Conservation (phyloP, 2,888 invertebrate genomes). For the Drosophila formosana region DNA sequence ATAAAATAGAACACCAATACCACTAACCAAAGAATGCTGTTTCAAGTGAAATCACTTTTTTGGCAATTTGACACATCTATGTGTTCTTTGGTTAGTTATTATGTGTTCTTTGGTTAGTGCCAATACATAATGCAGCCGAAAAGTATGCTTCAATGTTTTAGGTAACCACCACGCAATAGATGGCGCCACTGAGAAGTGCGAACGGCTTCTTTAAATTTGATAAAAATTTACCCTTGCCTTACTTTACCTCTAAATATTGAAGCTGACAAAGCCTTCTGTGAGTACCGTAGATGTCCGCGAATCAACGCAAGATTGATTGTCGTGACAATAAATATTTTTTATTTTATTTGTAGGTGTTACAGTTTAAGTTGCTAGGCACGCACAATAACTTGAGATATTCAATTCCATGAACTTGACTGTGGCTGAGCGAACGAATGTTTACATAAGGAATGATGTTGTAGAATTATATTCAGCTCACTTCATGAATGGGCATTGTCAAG, state of each 20-base stretch:
- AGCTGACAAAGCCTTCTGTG: constrained; percentile 19
- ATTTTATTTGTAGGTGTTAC: constrained; percentile 6
- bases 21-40: no score
- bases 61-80: no score
- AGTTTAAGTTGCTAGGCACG: constrained; percentile 42
- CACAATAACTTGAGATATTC: constrained; percentile 40
- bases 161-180: background rate
- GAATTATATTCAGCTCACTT: constrained; percentile 61
- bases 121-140: background rate
- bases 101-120: no score
- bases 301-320: background rate
- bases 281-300: constrained; percentile 15
- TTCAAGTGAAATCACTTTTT: no score
- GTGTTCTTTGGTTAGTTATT: no score
- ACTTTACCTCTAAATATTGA: constrained; percentile 16
- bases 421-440: constrained; percentile 25
- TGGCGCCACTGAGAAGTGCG: constrained; percentile 19
- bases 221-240: constrained; percentile 29
- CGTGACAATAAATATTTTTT: constrained; percentile 5
- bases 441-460: constrained; percentile 42
- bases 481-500: constrained; percentile 10
- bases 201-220: constrained; percentile 3
- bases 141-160: constrained; percentile 5
- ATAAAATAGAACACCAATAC: background rate
- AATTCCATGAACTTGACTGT: constrained; percentile 62